Conservation (phyloP, 1,140 invertebrate species). For the Bombus confusus region DNA sequence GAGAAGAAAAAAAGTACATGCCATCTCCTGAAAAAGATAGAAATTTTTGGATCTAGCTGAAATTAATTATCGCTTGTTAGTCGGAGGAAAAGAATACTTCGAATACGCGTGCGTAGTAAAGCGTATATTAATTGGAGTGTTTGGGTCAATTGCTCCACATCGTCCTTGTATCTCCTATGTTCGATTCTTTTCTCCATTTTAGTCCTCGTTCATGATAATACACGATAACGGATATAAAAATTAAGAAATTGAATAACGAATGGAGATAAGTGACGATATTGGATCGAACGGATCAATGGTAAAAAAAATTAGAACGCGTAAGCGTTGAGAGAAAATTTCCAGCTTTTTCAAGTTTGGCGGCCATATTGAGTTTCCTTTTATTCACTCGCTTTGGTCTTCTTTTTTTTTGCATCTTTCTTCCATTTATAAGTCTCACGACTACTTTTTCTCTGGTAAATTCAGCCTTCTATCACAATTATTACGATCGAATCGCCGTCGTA, state of each 20-base stretch:
- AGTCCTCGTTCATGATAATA: background rate
- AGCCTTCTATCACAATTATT: background rate
- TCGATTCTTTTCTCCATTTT: background rate
- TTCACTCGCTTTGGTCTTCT: slow-evolving; percentile 15
- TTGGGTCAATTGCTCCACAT: slow-evolving; percentile 71
- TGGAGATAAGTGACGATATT: slow-evolving; percentile 23
- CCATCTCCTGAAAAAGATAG: slow-evolving; percentile 81
- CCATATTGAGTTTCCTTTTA: slow-evolving; percentile 58
- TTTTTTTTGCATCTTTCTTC: slow-evolving; percentile 19
- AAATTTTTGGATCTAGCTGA: slow-evolving; percentile 72
- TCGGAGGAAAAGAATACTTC: slow-evolving; percentile 45
- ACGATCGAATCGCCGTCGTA: background rate
- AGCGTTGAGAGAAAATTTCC: slow-evolving; percentile 75
- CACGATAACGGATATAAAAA: background rate
- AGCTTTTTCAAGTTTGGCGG: slow-evolving; percentile 80
- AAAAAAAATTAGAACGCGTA: slow-evolving; percentile 62
- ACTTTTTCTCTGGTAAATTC: background rate
- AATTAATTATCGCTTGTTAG: slow-evolving; percentile 72
- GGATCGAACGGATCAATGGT: slow-evolving; percentile 69
- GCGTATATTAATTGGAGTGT: slow-evolving; percentile 65
- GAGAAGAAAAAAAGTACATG: slow-evolving; percentile 76
- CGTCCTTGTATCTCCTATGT: slow-evolving; percentile 37
- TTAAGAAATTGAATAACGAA: background rate
- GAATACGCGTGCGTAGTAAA: slow-evolving; percentile 60
- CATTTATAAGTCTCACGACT: slow-evolving; percentile 3